phyloP scores from a whole-genome alignment of 1,140 invertebrate species.

The Penaeus vannamei region DNA sequence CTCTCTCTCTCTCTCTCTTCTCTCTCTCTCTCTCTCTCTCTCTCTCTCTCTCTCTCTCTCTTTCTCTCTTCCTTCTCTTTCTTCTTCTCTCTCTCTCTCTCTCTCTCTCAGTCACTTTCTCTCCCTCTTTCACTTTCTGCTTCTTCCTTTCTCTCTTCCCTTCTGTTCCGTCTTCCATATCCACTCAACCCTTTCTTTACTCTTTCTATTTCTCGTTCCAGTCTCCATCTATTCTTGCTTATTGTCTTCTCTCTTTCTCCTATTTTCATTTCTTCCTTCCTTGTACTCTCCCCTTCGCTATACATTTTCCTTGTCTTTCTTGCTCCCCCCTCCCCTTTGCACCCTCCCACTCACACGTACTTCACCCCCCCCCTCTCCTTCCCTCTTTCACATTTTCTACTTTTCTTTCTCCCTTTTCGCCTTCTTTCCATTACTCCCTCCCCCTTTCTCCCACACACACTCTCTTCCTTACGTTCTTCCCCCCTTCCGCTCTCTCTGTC shows the following conservation, averaged over 20 bases:
- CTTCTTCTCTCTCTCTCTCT: too few species aligned
- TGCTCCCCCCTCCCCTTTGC: background rate
- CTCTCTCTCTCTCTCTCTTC: background rate
- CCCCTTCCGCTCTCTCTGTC: too few species aligned
- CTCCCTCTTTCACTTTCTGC: background rate
- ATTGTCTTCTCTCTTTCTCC: background rate
- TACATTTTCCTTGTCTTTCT: too few species aligned
- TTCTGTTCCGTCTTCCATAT: background rate
- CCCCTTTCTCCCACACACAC: too few species aligned
- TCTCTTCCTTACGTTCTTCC: too few species aligned
- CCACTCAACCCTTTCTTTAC: background rate
- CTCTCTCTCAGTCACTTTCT: background rate
- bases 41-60: background rate
- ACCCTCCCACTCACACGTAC: too few species aligned
- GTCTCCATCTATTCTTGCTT: background rate
- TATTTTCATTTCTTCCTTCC: background rate
- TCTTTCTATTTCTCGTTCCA: background rate
- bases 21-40: background rate
- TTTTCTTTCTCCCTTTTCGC: too few species aligned
- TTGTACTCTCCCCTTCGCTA: too few species aligned
- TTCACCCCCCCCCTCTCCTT: too few species aligned
- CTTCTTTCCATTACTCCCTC: too few species aligned
- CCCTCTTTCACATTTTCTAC: too few species aligned
- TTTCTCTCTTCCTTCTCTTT: background rate
- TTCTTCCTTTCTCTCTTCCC: background rate